phyloP scores from a whole-genome alignment of 2,797 vertebrate genomes.

The Sebastes melanostomus region DNA sequence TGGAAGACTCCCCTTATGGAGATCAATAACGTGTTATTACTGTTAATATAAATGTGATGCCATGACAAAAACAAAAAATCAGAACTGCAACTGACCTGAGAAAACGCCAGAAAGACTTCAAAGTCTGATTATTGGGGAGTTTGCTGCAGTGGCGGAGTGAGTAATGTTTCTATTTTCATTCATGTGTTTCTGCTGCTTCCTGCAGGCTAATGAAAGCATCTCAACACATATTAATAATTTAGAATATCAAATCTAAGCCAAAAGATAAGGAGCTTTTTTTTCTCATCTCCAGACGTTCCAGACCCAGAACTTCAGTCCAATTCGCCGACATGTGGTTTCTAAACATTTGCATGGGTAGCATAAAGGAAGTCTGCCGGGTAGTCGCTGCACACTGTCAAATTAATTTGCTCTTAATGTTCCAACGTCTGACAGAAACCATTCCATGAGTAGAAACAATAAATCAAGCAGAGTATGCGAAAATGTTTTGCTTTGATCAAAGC shows the following conservation, averaged over 20 bases:
- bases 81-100: not conserved
- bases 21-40: not conserved
- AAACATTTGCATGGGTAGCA: constrained; percentile 12
- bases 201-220: constrained; percentile 13
- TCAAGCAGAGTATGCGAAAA: constrained; percentile 39
- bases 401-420: constrained; percentile 45
- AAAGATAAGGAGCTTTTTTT: not conserved
- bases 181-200: constrained; percentile 6
- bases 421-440: constrained; percentile 40
- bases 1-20: not conserved
- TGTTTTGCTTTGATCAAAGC: constrained; percentile 72
- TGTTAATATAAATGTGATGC: not conserved
- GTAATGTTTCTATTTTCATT: not conserved
- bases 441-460: constrained; percentile 46
- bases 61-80: not conserved
- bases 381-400: constrained; percentile 45
- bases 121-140: not conserved
- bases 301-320: not conserved
- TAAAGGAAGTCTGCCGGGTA: constrained; percentile 5
- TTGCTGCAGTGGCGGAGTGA: not conserved
- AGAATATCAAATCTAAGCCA: not conserved
- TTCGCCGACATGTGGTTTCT: constrained; percentile 34
- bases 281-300: constrained; percentile 1
- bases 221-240: constrained; percentile 24
- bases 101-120: not conserved